A percentile compares a stretch with the other conserved stretches of the same genome.
Evolutionary conservation across 2,888 invertebrate species (phyloP).

Genomic region (Drosophila subquinaria): DNA sequence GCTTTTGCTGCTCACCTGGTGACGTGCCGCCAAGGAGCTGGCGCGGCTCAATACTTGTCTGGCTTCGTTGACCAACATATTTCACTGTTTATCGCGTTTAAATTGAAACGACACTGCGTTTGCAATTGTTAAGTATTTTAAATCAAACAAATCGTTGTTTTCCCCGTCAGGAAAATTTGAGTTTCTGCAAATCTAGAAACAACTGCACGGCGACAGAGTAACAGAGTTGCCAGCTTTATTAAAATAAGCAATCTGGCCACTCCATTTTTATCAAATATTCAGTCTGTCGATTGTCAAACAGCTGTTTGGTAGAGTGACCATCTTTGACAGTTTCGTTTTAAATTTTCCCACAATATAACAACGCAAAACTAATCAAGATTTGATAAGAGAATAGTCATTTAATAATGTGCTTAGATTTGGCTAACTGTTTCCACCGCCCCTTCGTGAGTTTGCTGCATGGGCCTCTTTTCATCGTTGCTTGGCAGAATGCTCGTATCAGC

Average conservation of each 20-base stretch:
- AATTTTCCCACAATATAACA: neutral
- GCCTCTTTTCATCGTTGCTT: neutral
- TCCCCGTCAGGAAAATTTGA: slow-evolving; percentile 40
- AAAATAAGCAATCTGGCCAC: neutral
- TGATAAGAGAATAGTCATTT: neutral
- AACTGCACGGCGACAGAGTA: slow-evolving; percentile 27
- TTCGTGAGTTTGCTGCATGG: slow-evolving; percentile 22
- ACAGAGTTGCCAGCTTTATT: slow-evolving; percentile 41
- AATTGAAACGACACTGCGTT: slow-evolving; percentile 85
- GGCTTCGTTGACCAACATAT: slow-evolving; percentile 84
- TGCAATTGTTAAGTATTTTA: slow-evolving; percentile 73
- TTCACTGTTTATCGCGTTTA: slow-evolving; percentile 39
- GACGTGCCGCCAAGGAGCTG: slow-evolving; percentile 79
- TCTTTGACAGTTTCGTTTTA: neutral
- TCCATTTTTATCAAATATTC: neutral
- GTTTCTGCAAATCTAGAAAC: slow-evolving; percentile 25
- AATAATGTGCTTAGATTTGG: slow-evolving; percentile 29
- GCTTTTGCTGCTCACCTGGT: slow-evolving; percentile 77
- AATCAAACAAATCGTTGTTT: slow-evolving; percentile 43
- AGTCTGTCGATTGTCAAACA: slow-evolving; percentile 10
- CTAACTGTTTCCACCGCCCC: slow-evolving; percentile 55
- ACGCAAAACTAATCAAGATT: neutral
- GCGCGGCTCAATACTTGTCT: slow-evolving; percentile 80
- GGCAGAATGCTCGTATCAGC: slow-evolving; percentile 10
- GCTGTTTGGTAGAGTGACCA: slow-evolving; percentile 22